These are phyloP conservation scores for Diogma glabrata DNA, from an alignment of 2,888 invertebrate species.

Conservation along the genomic window DNA sequence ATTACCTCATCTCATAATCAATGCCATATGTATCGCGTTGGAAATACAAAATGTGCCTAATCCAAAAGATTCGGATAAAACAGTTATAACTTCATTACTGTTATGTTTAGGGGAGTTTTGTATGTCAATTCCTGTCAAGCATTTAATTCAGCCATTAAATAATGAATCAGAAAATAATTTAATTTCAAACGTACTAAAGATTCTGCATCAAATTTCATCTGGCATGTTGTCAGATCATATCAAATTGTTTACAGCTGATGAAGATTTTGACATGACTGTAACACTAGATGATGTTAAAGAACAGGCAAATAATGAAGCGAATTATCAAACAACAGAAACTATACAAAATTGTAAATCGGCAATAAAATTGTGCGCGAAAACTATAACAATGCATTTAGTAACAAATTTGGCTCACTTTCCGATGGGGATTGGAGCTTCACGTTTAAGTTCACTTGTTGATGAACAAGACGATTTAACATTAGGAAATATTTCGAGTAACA, in stretches of 20 bases:
- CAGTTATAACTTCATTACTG: conserved; percentile 50
- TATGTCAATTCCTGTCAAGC: conserved; percentile 64
- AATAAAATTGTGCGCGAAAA: conserved; percentile 45
- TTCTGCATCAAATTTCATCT: conserved; percentile 36
- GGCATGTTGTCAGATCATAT: conserved; percentile 31
- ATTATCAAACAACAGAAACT: conserved; percentile 33
- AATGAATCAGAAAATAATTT: conserved; percentile 36
- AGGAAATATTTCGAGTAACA: neutral
- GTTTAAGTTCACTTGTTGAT: conserved; percentile 78
- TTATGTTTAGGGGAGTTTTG: conserved; percentile 91
- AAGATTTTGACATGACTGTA: conserved; percentile 36
- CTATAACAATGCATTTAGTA: conserved; percentile 68
- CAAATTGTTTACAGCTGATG: conserved; percentile 31
- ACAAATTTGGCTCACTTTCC: conserved; percentile 93
- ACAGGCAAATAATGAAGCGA: conserved; percentile 23
- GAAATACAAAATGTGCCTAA: conserved; percentile 34
- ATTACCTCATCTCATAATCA: conserved; percentile 32
- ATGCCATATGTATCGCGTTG: conserved; percentile 32
- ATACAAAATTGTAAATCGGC: conserved; percentile 42
- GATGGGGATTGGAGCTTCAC: conserved; percentile 76
- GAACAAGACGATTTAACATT: conserved; percentile 74
- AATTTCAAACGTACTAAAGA: conserved; percentile 61
- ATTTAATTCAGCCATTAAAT: conserved; percentile 39
- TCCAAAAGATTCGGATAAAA: conserved; percentile 34
- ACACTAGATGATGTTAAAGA: conserved; percentile 30